Conservation (phyloP, 2,797 vertebrate genomes). For the Muscicapa striata region DNA sequence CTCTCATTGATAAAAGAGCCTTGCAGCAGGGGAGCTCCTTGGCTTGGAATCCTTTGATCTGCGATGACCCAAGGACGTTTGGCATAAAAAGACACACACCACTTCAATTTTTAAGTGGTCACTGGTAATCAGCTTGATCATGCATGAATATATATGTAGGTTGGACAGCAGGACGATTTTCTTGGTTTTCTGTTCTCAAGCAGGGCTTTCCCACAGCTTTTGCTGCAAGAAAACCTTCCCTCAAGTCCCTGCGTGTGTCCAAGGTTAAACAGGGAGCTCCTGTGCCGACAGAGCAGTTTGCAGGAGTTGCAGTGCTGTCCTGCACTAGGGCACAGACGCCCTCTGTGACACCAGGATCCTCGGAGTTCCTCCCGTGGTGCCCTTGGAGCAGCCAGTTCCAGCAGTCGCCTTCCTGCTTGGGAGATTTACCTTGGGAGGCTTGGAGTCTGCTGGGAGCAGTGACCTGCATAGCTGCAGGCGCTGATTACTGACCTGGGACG, state of each 20-base stretch:
- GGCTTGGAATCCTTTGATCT: neutral
- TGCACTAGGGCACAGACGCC: neutral
- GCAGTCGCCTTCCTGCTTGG: neutral
- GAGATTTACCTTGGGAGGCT: neutral
- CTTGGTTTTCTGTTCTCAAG: neutral
- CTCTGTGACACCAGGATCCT: neutral
- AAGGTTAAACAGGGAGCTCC: neutral
- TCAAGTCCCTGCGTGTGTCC: neutral
- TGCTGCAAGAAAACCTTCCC: neutral
- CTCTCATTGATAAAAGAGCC: neutral
- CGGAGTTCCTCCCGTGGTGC: neutral
- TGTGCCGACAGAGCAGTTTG: neutral
- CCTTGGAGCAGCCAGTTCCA: neutral
- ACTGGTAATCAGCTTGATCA: neutral
- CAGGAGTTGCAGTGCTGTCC: neutral
- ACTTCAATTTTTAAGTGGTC: neutral
- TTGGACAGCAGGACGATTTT: neutral
- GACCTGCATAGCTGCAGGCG: slow-evolving; percentile 23
- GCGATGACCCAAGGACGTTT: neutral
- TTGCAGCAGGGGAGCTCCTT: neutral
- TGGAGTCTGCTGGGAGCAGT: neutral
- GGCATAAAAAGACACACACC: neutral
- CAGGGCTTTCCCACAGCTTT: neutral
- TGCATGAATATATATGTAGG: neutral
- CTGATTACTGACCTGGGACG: slow-evolving; percentile 2